Conservation (phyloP, 2,888 invertebrate species). For the Panopea generosa region DNA sequence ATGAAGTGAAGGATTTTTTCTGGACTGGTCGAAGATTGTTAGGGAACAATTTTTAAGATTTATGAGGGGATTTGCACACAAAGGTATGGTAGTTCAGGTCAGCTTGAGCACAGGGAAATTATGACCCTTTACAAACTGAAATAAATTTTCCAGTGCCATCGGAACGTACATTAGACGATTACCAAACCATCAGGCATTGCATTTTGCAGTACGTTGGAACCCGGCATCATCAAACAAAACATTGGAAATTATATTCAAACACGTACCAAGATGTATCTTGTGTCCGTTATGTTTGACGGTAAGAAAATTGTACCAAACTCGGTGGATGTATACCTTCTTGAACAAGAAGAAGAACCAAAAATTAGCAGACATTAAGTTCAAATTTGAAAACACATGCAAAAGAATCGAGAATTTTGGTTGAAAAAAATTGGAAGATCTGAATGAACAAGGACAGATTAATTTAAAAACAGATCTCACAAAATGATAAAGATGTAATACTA, state of each 20-base stretch:
- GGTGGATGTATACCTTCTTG: conserved; percentile 19
- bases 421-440: too few species aligned
- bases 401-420: too few species aligned
- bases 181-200: neutral
- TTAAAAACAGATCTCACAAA: too few species aligned
- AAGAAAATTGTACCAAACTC: conserved; percentile 29
- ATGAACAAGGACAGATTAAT: too few species aligned
- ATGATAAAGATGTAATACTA: too few species aligned
- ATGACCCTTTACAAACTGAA: neutral
- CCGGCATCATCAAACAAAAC: conserved; percentile 11
- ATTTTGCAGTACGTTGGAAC: neutral
- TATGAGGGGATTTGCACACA: too few species aligned
- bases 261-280: neutral
- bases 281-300: conserved; percentile 34
- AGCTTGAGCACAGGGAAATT: too few species aligned
- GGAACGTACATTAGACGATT: neutral
- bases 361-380: neutral
- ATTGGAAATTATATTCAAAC: neutral
- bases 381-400: too few species aligned
- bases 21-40: too few species aligned
- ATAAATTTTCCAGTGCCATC: conserved; percentile 28
- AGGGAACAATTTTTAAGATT: too few species aligned
- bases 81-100: too few species aligned
- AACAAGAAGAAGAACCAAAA: conserved; percentile 21
- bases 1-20: too few species aligned